Evolutionary conservation across 2,888 invertebrate genomes (phyloP), one percentile per base, ranked within the genome.

Genomic region (Drosophila silvestris): DNA sequence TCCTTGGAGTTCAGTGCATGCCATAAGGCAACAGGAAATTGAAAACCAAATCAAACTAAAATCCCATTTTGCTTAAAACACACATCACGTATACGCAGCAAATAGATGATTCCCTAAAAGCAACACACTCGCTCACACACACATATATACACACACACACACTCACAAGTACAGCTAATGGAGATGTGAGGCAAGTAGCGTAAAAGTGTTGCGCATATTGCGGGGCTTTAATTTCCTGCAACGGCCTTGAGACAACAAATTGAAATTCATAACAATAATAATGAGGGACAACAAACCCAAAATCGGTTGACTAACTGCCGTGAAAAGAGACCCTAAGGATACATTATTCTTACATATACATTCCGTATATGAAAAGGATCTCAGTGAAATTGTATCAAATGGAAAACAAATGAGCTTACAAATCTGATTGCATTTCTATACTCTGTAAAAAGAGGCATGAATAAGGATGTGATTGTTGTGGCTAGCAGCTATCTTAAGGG

Each of bases 1-100:
- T 75, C 44, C 65, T 68, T 62, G 65, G 59, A 76, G 65, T 65
- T 75, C 74, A 59, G 37, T 73, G 74, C 65, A 62, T 59, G 72
- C 61, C 56, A 65, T 54, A 68, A 57, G 64, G 76, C 79, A 85
- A 80, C 79, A 73, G 85, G 89, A 86, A 89, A 86, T 86, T 86
- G 87, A 89, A 89, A 86, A 79, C 63, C 80, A 69, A 84, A 83
- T 82, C 74, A 78, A 86, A 81, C 74, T 72, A 67, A 81, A 77
- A 66, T 72, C 62, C 56, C 39, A 61, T 66, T 81, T 76, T 73
- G 70, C 61, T 82, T 85, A 67, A 74, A 82, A 88, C 74, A 83
- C 88, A 80, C 54, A 86, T 83, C 86, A 86, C 89, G 87, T 89
- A 89, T 89, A 89, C 81, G 74, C 86, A 69, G 70, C 70, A 57